Percentiles rank a stretch among this genome's conserved stretches.
Evolutionary conservation across 2,888 invertebrate species (phyloP).

Genomic region (Watsonalla binaria): DNA sequence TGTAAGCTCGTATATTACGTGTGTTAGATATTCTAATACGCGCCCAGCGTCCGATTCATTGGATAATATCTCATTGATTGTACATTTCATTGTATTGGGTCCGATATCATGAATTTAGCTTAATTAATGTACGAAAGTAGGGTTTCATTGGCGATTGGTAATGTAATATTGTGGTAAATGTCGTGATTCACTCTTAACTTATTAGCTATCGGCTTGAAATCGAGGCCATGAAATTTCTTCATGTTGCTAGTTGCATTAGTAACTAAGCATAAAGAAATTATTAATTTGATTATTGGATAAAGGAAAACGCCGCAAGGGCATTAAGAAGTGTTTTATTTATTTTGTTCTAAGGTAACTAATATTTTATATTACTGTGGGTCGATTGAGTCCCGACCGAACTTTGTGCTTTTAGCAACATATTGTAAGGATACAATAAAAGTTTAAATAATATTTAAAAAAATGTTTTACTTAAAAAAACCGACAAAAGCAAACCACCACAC

Average conservation of each 20-base stretch:
- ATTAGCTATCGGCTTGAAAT: slow-evolving; percentile 53
- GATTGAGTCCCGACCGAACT: slow-evolving; percentile 60
- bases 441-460: slow-evolving; percentile 32
- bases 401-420: slow-evolving; percentile 67
- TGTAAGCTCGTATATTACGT: slow-evolving; percentile 32
- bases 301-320: slow-evolving; percentile 62
- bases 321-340: slow-evolving; percentile 72
- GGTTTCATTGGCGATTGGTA: slow-evolving; percentile 1
- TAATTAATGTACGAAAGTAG: slow-evolving; percentile 7
- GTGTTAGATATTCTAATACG: slow-evolving; percentile 12
- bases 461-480: slow-evolving; percentile 22
- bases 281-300: slow-evolving; percentile 48
- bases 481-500: background rate
- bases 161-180: background rate
- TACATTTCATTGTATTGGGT: slow-evolving; percentile 76
- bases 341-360: slow-evolving; percentile 73
- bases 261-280: slow-evolving; percentile 69
- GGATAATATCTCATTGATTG: slow-evolving; percentile 51
- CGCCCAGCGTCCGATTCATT: slow-evolving; percentile 41
- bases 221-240: slow-evolving; percentile 75
- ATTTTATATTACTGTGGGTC: slow-evolving; percentile 67
- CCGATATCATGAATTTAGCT: slow-evolving; percentile 25
- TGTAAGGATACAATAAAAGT: slow-evolving; percentile 66
- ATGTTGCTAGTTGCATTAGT: slow-evolving; percentile 64
- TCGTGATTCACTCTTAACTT: slow-evolving; percentile 9